These are phyloP conservation scores for Zoroaster sp. DNA, from an alignment of 53 echinoderm and acorn worm genomes.

Conservation along the genomic window DNA sequence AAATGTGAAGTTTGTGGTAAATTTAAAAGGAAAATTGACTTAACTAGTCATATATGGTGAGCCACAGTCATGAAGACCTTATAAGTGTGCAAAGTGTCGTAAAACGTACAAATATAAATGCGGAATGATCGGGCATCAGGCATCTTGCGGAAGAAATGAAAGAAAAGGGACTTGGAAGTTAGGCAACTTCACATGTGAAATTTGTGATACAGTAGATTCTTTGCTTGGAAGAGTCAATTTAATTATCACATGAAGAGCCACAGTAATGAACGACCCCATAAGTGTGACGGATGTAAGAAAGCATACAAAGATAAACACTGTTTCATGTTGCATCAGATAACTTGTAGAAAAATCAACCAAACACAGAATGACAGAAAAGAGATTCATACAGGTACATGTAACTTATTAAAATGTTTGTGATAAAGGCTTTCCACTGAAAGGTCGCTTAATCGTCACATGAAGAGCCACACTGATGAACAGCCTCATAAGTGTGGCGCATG, in stretches of 20 bases:
- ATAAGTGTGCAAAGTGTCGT: not conserved
- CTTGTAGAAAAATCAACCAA: not conserved
- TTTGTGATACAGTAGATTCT: not conserved
- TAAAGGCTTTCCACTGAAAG: not conserved
- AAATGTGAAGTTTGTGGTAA: not conserved
- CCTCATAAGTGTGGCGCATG: not conserved
- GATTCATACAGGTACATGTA: not conserved
- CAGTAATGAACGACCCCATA: not conserved
- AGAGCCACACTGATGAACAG: not conserved
- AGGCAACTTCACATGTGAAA: not conserved
- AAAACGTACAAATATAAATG: too few species aligned
- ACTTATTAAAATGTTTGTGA: not conserved
- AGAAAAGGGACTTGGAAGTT: too few species aligned
- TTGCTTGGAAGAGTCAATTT: not conserved
- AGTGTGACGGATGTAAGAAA: not conserved
- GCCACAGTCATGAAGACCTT: too few species aligned
- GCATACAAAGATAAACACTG: not conserved
- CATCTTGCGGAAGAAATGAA: too few species aligned
- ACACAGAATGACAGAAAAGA: not conserved
- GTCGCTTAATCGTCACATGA: not conserved
- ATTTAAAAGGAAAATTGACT: too few species aligned
- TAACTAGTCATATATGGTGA: too few species aligned
- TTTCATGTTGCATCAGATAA: not conserved
- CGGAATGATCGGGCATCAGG: too few species aligned
- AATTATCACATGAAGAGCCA: not conserved